phyloP scores from a whole-genome alignment of 92 coral and sea anemone genomes.

The Parazoanthus darwini region DNA sequence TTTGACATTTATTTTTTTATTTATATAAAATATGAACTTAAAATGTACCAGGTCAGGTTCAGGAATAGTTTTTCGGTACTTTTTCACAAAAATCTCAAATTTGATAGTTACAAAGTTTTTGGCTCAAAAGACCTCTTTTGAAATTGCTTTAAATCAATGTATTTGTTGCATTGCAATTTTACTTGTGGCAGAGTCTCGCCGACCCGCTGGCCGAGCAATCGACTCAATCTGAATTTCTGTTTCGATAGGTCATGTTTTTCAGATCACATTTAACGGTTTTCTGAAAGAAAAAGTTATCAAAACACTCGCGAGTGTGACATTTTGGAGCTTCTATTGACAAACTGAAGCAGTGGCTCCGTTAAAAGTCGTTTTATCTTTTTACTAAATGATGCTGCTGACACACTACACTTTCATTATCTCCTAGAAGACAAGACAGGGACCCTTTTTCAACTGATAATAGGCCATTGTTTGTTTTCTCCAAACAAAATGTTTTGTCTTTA shows the following conservation, averaged over 20 bases:
- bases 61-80: no score
- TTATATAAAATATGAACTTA: no score
- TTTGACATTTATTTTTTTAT: no score
- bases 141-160: neutral
- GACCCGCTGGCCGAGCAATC: neutral
- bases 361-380: neutral
- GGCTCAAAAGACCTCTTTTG: no score
- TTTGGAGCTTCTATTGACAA: neutral
- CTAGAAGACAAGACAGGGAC: constrained; percentile 33
- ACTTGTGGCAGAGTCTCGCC: neutral
- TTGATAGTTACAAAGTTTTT: no score
- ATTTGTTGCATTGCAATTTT: neutral
- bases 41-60: no score
- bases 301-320: neutral
- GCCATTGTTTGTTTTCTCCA: no score
- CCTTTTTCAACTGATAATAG: no score
- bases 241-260: neutral
- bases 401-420: neutral
- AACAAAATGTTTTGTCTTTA: no score
- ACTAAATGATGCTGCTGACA: no score
- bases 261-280: neutral
- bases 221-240: neutral
- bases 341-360: neutral
- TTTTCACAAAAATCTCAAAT: no score
- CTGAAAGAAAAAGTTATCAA: neutral